phyloP scores from a whole-genome alignment of 2,888 invertebrate genomes.

The Thymelicus acteon region DNA sequence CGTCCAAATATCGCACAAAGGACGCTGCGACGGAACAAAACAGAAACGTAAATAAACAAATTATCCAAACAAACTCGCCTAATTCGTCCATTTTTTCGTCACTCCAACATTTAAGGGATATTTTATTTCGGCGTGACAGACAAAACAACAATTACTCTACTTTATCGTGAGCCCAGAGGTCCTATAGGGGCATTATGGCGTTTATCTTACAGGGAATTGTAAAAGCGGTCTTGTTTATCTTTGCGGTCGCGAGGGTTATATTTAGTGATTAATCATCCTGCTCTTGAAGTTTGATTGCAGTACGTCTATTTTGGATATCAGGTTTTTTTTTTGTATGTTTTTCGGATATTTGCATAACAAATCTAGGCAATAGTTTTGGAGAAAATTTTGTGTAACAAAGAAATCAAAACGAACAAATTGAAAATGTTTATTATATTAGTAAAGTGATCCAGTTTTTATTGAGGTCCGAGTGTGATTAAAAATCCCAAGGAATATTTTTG shows the following conservation, averaged over 20 bases:
- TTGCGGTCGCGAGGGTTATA: conserved; percentile 16
- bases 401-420: too few species aligned
- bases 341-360: too few species aligned
- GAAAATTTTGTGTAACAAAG: too few species aligned
- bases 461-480: too few species aligned
- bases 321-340: too few species aligned
- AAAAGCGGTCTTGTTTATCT: conserved; percentile 31
- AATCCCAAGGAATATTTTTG: too few species aligned
- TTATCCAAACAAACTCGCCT: conserved; percentile 25
- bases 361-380: too few species aligned
- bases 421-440: too few species aligned
- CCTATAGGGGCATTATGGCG: conserved; percentile 32
- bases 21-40: neutral
- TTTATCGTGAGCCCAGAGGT: conserved; percentile 31
- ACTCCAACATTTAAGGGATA: conserved; percentile 26
- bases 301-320: too few species aligned
- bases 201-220: conserved; percentile 37
- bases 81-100: conserved; percentile 32
- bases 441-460: too few species aligned
- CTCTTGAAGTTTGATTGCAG: too few species aligned
- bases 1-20: neutral
- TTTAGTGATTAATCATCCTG: conserved; percentile 27
- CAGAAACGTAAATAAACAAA: conserved; percentile 26
- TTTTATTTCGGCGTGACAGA: conserved; percentile 30
- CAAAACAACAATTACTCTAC: conserved; percentile 37